Base-by-base conservation (phyloP, 2,888 invertebrate species). In the Amblyteles armatorius region DNA sequence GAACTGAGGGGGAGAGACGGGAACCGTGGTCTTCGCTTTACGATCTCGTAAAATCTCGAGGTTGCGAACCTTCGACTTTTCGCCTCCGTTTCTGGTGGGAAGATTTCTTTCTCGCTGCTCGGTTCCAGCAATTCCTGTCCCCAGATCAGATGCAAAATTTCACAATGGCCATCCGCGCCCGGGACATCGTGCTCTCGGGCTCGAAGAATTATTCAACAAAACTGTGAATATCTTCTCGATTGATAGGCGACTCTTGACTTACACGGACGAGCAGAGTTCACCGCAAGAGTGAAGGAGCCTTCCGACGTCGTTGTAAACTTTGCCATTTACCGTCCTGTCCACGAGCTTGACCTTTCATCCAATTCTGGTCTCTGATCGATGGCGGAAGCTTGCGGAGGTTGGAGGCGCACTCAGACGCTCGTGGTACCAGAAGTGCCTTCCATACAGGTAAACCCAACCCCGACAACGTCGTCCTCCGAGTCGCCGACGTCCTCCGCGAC, bases 281-380 rank as follows among this genome's bases (percentile, higher is more conserved):
- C 57, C 40, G 36, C 73, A 33, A 48, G 78, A 57, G 50, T 29
- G 19, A 48, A 22, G 65, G 73, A 78, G 73, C 9, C 57, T 26
- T 78, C 78, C 69, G 55, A 57, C 69, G 81, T 81, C 65, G 78
- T 69, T 82, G 78, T 74, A 79, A 84, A 84, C 84, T 84, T 81
- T 82, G 81, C 81, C 81, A 82, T 84, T 84, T 84, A 65, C 52
- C 80, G 65, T 44, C 69, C n/a, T 48, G 71, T 67, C 80, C 83
- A 65, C 80, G 78, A 82, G 81, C 74, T 84, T 84, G 84, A 84
- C 84, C 84, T 84, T 78, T 82, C 69, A 19, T 81, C 33, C 77
- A 40, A 81, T 74, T 40, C 63, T 48, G 63, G 19, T 69, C 48
- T 74, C 36, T 57, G 73, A 78, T 84, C 80, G 72, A 81, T 73